Conservation (phyloP, 2,888 invertebrate species). For the Bedellia somnulentella region DNA sequence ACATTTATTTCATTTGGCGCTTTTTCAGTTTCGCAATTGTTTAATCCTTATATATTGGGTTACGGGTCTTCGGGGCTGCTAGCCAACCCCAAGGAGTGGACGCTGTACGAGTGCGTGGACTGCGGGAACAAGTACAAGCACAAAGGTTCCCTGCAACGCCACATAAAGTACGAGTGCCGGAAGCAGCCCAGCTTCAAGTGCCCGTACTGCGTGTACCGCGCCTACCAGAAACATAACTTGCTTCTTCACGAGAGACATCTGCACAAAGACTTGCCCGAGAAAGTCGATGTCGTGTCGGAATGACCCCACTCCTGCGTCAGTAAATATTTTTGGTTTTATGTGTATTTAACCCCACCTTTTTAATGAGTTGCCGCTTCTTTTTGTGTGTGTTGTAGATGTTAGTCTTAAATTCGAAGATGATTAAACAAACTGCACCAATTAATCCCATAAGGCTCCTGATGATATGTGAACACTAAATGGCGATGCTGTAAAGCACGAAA, state of each 20-base stretch:
- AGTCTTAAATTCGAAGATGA: no score
- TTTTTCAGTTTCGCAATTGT: constrained; percentile 60
- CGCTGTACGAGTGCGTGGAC: constrained; percentile 64
- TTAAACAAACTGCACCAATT: no score
- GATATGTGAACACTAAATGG: no score
- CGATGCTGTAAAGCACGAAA: no score
- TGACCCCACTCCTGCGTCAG: constrained; percentile 49
- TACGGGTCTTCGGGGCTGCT: constrained; percentile 46
- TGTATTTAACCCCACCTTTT: neutral
- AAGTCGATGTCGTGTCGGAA: constrained; percentile 56
- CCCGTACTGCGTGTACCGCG: constrained; percentile 68
- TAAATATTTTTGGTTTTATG: constrained; percentile 16
- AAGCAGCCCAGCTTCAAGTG: constrained; percentile 72
- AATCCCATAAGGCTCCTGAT: no score
- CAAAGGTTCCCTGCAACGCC: constrained; percentile 76
- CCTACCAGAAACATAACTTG: constrained; percentile 67
- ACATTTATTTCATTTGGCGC: constrained; percentile 51
- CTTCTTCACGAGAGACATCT: constrained; percentile 55
- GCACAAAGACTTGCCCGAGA: constrained; percentile 56
- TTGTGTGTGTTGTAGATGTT: no score
- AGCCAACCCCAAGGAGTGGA: constrained; percentile 42
- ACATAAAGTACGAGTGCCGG: constrained; percentile 75
- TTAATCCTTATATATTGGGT: constrained; percentile 59
- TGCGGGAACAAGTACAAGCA: constrained; percentile 85
- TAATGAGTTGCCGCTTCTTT: no score